Conservation (phyloP, 2,888 invertebrate genomes). For the Rhogogaster chlorosoma region DNA sequence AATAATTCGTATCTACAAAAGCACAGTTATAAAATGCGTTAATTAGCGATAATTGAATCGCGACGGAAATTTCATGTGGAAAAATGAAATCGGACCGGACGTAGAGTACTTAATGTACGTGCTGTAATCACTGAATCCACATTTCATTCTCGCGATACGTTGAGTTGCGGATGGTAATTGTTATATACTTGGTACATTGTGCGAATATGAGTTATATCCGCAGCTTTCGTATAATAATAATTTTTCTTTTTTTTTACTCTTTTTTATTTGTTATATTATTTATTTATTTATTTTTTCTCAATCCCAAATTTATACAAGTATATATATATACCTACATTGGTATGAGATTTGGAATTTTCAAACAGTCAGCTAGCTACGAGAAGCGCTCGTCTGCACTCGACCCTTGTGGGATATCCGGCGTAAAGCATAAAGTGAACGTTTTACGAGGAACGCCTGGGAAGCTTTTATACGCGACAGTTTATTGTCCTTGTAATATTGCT, state of each 20-base stretch:
- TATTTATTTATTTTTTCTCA: not conserved
- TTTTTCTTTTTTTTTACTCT: not conserved
- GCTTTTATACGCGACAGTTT: slow-evolving; percentile 33
- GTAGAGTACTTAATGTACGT: too few species aligned
- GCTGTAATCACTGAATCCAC: not conserved
- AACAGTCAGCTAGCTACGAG: not conserved
- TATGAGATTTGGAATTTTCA: slow-evolving; percentile 29
- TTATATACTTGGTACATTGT: not conserved
- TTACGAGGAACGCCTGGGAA: slow-evolving; percentile 40
- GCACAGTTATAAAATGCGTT: not conserved
- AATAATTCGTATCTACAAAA: too few species aligned
- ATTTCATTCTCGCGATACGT: not conserved
- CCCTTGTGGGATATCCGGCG: slow-evolving; percentile 38
- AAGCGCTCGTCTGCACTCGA: slow-evolving; percentile 31
- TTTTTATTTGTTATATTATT: not conserved
- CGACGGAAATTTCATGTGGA: not conserved
- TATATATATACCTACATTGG: not conserved
- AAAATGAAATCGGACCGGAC: not conserved
- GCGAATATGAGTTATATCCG: not conserved
- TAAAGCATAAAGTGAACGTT: slow-evolving; percentile 42
- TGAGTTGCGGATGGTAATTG: not conserved
- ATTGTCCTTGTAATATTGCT: slow-evolving; percentile 37
- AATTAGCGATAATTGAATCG: slow-evolving; percentile 8
- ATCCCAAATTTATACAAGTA: not conserved
- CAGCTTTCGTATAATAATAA: not conserved